phyloP scores from a whole-genome alignment of 2,113 vertebrate genomes.

The Podiceps cristatus region DNA sequence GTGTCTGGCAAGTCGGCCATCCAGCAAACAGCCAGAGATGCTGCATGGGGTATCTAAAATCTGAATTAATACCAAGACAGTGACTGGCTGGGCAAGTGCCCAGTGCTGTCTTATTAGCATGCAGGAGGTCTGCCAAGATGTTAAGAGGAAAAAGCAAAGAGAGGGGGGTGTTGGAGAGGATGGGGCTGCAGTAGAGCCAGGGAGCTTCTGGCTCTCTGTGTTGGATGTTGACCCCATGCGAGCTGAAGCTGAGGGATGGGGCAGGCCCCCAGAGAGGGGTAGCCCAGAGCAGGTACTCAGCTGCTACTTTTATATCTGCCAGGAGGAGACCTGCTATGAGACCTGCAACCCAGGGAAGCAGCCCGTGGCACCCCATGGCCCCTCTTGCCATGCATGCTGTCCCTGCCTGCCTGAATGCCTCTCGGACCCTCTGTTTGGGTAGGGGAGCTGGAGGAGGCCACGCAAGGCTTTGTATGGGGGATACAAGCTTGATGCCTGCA shows the following conservation, averaged over 20 bases:
- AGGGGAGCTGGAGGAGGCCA: accelerated
- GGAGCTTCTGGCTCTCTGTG: neutral
- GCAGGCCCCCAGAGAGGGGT: accelerated
- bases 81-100: neutral
- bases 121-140: neutral
- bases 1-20: neutral
- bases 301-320: neutral
- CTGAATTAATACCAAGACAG: neutral
- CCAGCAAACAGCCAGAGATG: neutral
- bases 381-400: neutral
- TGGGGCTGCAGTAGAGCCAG: neutral
- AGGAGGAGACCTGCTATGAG: neutral
- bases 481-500: accelerated
- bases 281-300: neutral
- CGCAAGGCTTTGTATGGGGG: neutral
- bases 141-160: neutral
- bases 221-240: neutral
- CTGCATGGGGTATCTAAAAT: neutral
- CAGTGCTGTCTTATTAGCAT: neutral
- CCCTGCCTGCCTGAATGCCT: neutral
- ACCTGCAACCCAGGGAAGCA: neutral
- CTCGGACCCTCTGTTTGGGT: neutral
- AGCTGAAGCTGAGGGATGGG: neutral
- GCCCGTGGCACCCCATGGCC: accelerated
- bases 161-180: neutral